Conservation (phyloP, 2,113 vertebrate species). For the Reinhardtius hippoglossoides region DNA sequence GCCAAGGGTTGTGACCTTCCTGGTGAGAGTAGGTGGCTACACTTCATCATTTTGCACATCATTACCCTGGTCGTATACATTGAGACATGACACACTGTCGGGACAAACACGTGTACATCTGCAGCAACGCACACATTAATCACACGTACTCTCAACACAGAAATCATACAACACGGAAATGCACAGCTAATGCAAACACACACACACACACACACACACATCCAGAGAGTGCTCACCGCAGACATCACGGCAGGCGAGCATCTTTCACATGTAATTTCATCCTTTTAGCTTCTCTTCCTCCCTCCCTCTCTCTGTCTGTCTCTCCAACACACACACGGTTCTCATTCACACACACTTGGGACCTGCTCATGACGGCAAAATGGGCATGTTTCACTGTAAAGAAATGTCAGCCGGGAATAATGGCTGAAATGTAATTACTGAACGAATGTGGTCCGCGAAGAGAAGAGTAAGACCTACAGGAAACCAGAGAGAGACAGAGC, state of each 20-base stretch:
- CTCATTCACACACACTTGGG: slow-evolving; percentile 40
- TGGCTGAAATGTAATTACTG: slow-evolving; percentile 76
- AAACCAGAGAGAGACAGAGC: not conserved
- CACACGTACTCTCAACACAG: not conserved
- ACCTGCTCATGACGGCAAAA: slow-evolving; percentile 70
- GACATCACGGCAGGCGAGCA: slow-evolving; percentile 6
- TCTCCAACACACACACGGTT: not conserved
- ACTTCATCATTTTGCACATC: slow-evolving; percentile 58
- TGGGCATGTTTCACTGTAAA: slow-evolving; percentile 74
- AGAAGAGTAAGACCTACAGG: slow-evolving; percentile 15
- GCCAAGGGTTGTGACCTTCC: slow-evolving; percentile 63
- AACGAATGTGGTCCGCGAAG: slow-evolving; percentile 28
- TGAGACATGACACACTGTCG: not conserved
- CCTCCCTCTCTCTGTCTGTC: not conserved
- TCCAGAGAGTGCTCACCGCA: slow-evolving; percentile 20
- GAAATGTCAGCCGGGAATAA: slow-evolving; percentile 79
- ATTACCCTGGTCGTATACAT: slow-evolving; percentile 28
- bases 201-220: not conserved
- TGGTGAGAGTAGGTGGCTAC: slow-evolving; percentile 34
- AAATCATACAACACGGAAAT: slow-evolving; percentile 29
- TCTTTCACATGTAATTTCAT: slow-evolving; percentile 40
- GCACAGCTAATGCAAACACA: not conserved
- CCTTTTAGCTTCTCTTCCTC: slow-evolving; percentile 30
- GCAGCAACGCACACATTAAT: slow-evolving; percentile 12
- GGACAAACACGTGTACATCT: slow-evolving; percentile 12